These are phyloP conservation scores for Drosophila antonietae DNA, from an alignment of 2,888 invertebrate genomes.

Conservation along the genomic window DNA sequence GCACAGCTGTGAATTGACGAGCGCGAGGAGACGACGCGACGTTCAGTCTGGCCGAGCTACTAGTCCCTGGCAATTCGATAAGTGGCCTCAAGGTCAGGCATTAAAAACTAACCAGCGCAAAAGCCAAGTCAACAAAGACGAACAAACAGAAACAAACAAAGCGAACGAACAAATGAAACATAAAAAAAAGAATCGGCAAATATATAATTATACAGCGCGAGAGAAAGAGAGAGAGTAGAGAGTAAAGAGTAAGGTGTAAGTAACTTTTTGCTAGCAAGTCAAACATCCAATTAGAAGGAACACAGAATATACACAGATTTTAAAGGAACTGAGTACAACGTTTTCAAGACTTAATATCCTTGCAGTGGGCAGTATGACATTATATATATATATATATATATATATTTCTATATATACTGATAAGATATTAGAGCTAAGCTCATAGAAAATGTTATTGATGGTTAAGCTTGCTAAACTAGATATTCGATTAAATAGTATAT, in stretches of 20 bases:
- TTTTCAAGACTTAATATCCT: slow-evolving; percentile 1
- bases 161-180: slow-evolving; percentile 37
- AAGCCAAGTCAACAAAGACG: slow-evolving; percentile 41
- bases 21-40: slow-evolving; percentile 57
- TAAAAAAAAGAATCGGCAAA: not conserved
- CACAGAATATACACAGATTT: slow-evolving; percentile 68
- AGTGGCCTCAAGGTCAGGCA: slow-evolving; percentile 72
- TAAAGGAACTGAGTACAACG: slow-evolving; percentile 56
- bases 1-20: slow-evolving; percentile 27
- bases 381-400: not conserved
- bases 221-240: not conserved
- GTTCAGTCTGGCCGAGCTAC: slow-evolving; percentile 49
- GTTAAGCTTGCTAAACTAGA: no score
- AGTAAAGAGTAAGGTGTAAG: slow-evolving; percentile 42
- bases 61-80: slow-evolving; percentile 67
- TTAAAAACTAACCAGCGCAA: slow-evolving; percentile 58
- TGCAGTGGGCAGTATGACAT: not conserved
- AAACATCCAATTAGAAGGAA: slow-evolving; percentile 77
- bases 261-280: slow-evolving; percentile 74
- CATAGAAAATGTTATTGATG: not conserved
- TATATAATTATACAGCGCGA: slow-evolving; percentile 6
- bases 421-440: not conserved
- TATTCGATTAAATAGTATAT: no score
- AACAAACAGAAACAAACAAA: slow-evolving; percentile 33
- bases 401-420: no score